Evolutionary conservation across 2,113 vertebrate genomes (phyloP).

Genomic region (Hippocampus mohnikei): DNA sequence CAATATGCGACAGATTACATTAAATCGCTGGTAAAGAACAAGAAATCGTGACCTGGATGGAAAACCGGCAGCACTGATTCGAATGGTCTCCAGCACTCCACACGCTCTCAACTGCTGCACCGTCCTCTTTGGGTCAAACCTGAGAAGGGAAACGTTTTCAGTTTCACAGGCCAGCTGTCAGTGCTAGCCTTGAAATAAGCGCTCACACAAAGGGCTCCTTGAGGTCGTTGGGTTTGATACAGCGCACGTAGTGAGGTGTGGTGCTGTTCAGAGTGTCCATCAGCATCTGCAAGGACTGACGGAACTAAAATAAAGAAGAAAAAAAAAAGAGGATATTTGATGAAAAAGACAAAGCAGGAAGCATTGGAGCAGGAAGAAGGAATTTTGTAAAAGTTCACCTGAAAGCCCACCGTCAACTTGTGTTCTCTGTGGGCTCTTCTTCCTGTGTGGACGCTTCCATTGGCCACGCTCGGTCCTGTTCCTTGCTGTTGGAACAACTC

Average conservation of each 20-base stretch:
- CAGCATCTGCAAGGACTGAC: conserved; percentile 72
- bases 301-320: conserved; percentile 61
- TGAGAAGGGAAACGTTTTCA: conserved; percentile 14
- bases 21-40: neutral
- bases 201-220: conserved; percentile 71
- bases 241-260: conserved; percentile 78
- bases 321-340: neutral
- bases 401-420: conserved; percentile 72
- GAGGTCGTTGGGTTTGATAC: conserved; percentile 81
- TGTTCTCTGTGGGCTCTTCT: conserved; percentile 66
- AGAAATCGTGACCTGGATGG: conserved; percentile 69
- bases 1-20: no score
- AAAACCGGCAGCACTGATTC: conserved; percentile 78
- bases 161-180: neutral
- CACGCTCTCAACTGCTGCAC: conserved; percentile 79
- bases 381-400: conserved; percentile 58
- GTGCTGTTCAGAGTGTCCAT: conserved; percentile 77
- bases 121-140: conserved; percentile 75
- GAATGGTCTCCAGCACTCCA: conserved; percentile 78
- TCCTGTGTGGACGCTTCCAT: conserved; percentile 54
- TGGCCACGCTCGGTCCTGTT: conserved; percentile 25
- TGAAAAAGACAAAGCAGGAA: neutral
- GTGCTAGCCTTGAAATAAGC: neutral
- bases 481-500: conserved; percentile 74
- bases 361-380: neutral